These are phyloP conservation scores for Paraplagusia blochii DNA, from an alignment of 2,113 vertebrate genomes.

Conservation along the genomic window DNA sequence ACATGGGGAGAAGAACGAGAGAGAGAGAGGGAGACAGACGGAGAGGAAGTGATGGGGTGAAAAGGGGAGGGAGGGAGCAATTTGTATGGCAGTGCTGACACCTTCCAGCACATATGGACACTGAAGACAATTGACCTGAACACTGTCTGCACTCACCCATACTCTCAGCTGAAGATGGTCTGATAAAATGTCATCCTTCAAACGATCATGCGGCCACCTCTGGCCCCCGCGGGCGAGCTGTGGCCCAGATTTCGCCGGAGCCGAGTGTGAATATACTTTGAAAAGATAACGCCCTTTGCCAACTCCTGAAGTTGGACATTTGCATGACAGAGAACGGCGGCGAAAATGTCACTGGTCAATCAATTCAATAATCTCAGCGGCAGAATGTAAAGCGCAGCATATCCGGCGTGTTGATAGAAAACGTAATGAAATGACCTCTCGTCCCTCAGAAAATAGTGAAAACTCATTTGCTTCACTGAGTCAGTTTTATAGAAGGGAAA, in stretches of 20 bases:
- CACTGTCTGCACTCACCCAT: conserved; percentile 54
- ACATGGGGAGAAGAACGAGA: neutral
- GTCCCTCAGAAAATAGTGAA: conserved; percentile 46
- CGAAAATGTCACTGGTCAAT: conserved; percentile 76
- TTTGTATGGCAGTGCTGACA: conserved; percentile 49
- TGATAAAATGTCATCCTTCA: conserved; percentile 75
- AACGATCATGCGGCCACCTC: conserved; percentile 41
- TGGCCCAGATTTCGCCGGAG: conserved; percentile 25
- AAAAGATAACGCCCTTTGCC: conserved; percentile 67
- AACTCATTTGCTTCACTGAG: conserved; percentile 60
- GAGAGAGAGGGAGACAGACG: neutral
- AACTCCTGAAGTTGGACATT: conserved; percentile 58
- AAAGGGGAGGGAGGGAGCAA: conserved; percentile 18
- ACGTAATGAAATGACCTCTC: conserved; percentile 61
- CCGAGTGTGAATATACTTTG: conserved; percentile 65
- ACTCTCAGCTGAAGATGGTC: conserved; percentile 65
- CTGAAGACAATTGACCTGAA: conserved; percentile 61
- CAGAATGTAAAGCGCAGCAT: conserved; percentile 58
- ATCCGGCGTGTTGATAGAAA: conserved; percentile 55
- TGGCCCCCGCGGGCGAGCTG: conserved; percentile 20
- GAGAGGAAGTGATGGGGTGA: conserved; percentile 10
- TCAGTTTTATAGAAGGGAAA: conserved; percentile 51
- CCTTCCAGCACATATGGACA: conserved; percentile 51
- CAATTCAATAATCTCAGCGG: conserved; percentile 61
- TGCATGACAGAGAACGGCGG: conserved; percentile 68